Percentiles rank a stretch among this genome's conserved stretches.
These are phyloP conservation scores for Strongylocentrotus purpuratus DNA, from an alignment of 35 echinoderm and acorn worm genomes.

Conservation along the genomic window DNA sequence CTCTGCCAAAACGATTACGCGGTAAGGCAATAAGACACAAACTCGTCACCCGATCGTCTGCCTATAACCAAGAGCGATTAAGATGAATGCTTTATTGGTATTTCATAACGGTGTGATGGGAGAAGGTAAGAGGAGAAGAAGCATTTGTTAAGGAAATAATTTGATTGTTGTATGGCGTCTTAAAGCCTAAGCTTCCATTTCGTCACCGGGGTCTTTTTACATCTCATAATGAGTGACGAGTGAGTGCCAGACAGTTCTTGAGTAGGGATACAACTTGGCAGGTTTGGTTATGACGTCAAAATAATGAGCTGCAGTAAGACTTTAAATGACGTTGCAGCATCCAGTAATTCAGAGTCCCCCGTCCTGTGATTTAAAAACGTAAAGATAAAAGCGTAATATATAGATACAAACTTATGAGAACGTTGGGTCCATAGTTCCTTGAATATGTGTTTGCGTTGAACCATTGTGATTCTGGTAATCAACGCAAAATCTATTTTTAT, in stretches of 20 bases:
- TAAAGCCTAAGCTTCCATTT: neutral
- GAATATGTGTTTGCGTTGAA: too few relatives aligned
- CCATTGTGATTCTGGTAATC: too few relatives aligned
- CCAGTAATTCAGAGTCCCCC: neutral
- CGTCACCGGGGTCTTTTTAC: neutral
- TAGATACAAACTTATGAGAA: too few relatives aligned
- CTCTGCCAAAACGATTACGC: neutral
- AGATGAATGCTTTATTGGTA: slow-evolving; percentile 18
- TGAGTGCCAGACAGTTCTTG: neutral
- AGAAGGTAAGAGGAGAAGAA: neutral
- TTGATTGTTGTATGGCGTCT: slow-evolving; percentile 10
- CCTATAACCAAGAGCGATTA: neutral
- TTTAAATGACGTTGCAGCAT: neutral
- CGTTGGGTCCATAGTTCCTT: too few relatives aligned
- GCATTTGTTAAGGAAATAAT: slow-evolving; percentile 12
- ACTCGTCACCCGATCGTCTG: neutral
- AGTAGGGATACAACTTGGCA: neutral
- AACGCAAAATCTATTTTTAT: too few relatives aligned
- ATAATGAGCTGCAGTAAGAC: neutral
- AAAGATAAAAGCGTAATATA: neutral
- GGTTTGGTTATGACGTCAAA: neutral
- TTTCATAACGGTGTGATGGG: neutral
- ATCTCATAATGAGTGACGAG: neutral
- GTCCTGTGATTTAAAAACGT: neutral
- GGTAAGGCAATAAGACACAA: neutral